These are phyloP conservation scores for Arenaria interpres DNA, from an alignment of 2,113 vertebrate species.

Conservation along the genomic window DNA sequence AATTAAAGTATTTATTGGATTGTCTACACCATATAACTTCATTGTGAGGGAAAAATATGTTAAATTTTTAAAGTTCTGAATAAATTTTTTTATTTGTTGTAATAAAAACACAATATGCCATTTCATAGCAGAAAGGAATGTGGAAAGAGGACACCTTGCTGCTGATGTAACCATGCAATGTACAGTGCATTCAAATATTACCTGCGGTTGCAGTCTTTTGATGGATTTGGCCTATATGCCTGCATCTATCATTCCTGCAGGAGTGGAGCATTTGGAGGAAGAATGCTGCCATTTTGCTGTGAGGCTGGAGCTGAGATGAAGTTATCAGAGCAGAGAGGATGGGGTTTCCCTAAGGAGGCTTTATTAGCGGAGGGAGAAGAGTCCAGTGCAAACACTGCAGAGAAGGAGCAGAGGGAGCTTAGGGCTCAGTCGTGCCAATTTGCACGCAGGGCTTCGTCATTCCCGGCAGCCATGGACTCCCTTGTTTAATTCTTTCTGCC, in stretches of 20 bases:
- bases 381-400: not conserved
- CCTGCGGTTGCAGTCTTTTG: not conserved
- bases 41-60: not conserved
- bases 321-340: not conserved
- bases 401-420: not conserved
- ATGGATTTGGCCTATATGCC: not conserved
- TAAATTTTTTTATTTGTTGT: not conserved
- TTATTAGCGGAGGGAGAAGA: not conserved
- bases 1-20: not conserved
- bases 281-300: not conserved
- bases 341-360: not conserved
- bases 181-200: not conserved
- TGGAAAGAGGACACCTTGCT: not conserved
- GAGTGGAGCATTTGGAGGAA: not conserved
- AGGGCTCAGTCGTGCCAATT: not conserved
- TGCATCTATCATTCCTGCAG: not conserved
- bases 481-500: not conserved
- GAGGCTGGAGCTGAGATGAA: not conserved
- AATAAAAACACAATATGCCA: not conserved
- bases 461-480: accelerated
- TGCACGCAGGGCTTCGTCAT: not conserved
- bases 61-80: not conserved
- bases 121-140: not conserved
- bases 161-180: not conserved
- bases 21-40: not conserved